Conservation (phyloP, 92 coral and sea anemone species). For the Blastomussa wellsi region DNA sequence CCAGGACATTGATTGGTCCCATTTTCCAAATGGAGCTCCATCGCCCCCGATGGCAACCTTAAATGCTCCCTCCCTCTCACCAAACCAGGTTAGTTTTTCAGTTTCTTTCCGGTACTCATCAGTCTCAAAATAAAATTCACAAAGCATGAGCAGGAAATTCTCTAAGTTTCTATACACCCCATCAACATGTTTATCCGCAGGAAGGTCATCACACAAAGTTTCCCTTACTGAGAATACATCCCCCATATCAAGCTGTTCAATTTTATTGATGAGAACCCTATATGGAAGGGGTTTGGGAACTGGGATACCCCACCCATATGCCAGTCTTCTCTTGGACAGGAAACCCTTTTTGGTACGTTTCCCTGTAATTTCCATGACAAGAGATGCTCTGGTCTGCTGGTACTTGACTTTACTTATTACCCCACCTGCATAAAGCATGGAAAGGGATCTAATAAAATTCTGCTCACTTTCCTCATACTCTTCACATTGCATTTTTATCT, state of each 20-base stretch:
- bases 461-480: conserved; percentile 46
- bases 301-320: conserved; percentile 45
- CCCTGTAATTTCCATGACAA: conserved; percentile 44
- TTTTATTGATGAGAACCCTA: conserved; percentile 29
- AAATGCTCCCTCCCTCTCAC: conserved; percentile 49
- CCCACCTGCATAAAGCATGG: conserved; percentile 70
- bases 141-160: conserved; percentile 31
- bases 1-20: conserved; percentile 57
- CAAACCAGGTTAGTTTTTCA: conserved; percentile 64
- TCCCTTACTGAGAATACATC: conserved; percentile 42
- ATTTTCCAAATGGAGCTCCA: conserved; percentile 61
- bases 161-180: conserved; percentile 62
- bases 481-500: background rate
- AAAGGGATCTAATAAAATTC: conserved; percentile 47
- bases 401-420: conserved; percentile 54
- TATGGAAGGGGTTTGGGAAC: conserved; percentile 54
- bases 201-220: conserved; percentile 32
- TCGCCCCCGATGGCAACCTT: conserved; percentile 68
- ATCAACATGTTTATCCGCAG: conserved; percentile 48
- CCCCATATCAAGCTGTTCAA: conserved; percentile 55
- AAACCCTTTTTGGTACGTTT: conserved; percentile 53
- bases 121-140: conserved; percentile 53
- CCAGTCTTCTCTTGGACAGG: conserved; percentile 33
- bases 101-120: conserved; percentile 47
- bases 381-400: conserved; percentile 59